Conservation (phyloP, 1,140 invertebrate genomes). For the Potamilus streckersoni region DNA sequence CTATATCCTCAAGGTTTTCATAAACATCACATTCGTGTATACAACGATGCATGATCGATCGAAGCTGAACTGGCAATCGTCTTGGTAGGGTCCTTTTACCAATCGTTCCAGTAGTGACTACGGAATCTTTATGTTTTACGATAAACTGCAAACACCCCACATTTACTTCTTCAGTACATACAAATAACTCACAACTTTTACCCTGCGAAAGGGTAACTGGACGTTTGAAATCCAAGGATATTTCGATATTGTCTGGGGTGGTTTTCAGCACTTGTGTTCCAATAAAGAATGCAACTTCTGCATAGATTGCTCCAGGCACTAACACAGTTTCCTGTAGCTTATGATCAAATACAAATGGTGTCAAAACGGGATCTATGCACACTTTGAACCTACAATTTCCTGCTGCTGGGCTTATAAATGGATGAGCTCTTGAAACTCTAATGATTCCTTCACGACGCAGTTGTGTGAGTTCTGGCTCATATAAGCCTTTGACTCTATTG, state of each 20-base stretch:
- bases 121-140: not conserved
- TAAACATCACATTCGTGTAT: conserved; percentile 39
- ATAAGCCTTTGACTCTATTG: conserved; percentile 7
- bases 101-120: not conserved
- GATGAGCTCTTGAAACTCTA: not conserved
- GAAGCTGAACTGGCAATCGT: conserved; percentile 12
- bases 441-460: conserved; percentile 14
- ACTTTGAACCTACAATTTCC: conserved; percentile 17
- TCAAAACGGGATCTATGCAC: conserved; percentile 6
- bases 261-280: conserved; percentile 4
- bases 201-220: conserved; percentile 13
- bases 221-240: conserved; percentile 16
- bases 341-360: conserved; percentile 38
- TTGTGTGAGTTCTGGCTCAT: conserved; percentile 11
- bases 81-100: not conserved
- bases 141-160: not conserved
- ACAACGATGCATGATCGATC: conserved; percentile 35
- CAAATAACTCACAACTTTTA: conserved; percentile 17
- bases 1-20: conserved; percentile 29
- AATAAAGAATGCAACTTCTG: conserved; percentile 28
- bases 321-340: conserved; percentile 18
- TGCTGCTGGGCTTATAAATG: conserved; percentile 9
- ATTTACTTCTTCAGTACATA: not conserved
- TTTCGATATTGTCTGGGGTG: not conserved
- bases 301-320: conserved; percentile 39